Evolutionary conservation across 2,888 invertebrate genomes (phyloP).

Genomic region (Thysanoteuthis rhombus): DNA sequence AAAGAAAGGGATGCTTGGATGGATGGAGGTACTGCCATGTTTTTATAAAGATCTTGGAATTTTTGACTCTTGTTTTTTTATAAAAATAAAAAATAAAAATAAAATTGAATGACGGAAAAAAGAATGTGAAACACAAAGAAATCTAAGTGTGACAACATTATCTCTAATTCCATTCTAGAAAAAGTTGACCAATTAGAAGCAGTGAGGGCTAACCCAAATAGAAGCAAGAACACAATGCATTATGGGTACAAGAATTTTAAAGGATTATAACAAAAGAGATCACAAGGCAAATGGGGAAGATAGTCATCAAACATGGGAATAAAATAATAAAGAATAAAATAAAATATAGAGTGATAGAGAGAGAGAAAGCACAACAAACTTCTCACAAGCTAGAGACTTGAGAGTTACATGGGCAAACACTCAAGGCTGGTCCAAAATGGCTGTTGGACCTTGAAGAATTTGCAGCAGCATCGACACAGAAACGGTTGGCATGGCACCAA

Average conservation of each 20-base stretch:
- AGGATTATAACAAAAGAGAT: not conserved
- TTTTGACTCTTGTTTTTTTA: not conserved
- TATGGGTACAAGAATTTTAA: not conserved
- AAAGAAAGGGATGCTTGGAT: not conserved
- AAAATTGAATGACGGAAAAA: too few relatives aligned
- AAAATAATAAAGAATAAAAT: not conserved
- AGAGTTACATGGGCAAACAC: not conserved
- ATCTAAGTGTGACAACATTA: not conserved
- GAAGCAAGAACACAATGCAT: not conserved
- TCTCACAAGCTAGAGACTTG: not conserved
- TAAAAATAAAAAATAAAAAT: too few relatives aligned
- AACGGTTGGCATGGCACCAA: not conserved
- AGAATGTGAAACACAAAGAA: not conserved
- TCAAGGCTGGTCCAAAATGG: not conserved
- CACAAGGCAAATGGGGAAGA: not conserved
- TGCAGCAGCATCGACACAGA: conserved; percentile 12
- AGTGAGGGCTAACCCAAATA: not conserved
- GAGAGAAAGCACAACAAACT: not conserved
- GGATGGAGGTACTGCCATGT: not conserved
- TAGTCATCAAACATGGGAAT: not conserved
- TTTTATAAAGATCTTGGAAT: not conserved
- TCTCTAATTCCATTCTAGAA: not conserved
- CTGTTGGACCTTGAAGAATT: not conserved
- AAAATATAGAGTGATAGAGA: not conserved
- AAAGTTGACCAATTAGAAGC: not conserved